Evolutionary conservation across 2,113 vertebrate genomes (phyloP).

Genomic region (Lates calcarifer): DNA sequence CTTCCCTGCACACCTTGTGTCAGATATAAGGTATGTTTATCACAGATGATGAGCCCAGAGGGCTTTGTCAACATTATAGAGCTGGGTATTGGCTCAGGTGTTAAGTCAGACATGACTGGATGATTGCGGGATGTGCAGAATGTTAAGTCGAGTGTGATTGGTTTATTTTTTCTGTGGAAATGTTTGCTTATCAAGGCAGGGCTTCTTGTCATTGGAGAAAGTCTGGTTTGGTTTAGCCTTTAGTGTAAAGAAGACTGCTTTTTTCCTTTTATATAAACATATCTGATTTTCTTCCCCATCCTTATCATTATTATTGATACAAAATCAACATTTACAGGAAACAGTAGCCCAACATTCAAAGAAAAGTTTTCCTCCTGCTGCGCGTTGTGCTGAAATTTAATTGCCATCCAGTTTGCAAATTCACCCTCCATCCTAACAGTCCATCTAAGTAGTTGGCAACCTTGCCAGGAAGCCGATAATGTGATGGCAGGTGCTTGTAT

Average conservation of each 20-base stretch:
- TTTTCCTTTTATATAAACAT: slow-evolving; percentile 1
- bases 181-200: neutral
- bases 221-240: neutral
- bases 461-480: slow-evolving; percentile 62
- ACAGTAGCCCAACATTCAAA: neutral
- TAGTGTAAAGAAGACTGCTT: neutral
- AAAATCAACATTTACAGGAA: no score
- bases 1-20: slow-evolving; percentile 30
- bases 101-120: slow-evolving; percentile 36
- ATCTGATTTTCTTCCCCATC: neutral
- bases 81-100: slow-evolving; percentile 18
- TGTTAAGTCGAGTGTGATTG: slow-evolving; percentile 13
- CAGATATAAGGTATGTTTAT: slow-evolving; percentile 52
- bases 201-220: neutral
- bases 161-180: neutral
- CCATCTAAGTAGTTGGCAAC: slow-evolving; percentile 53
- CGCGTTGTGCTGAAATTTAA: slow-evolving; percentile 9
- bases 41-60: slow-evolving; percentile 11
- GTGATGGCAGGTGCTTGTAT: slow-evolving; percentile 68
- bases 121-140: slow-evolving; percentile 1
- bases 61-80: slow-evolving; percentile 26
- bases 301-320: neutral
- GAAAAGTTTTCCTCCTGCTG: neutral
- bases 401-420: slow-evolving; percentile 32
- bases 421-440: slow-evolving; percentile 20